Evolutionary conservation across 1,140 invertebrate species (phyloP), one percentile per base, ranked within the genome.

Genomic region (Drosophila aff.): DNA sequence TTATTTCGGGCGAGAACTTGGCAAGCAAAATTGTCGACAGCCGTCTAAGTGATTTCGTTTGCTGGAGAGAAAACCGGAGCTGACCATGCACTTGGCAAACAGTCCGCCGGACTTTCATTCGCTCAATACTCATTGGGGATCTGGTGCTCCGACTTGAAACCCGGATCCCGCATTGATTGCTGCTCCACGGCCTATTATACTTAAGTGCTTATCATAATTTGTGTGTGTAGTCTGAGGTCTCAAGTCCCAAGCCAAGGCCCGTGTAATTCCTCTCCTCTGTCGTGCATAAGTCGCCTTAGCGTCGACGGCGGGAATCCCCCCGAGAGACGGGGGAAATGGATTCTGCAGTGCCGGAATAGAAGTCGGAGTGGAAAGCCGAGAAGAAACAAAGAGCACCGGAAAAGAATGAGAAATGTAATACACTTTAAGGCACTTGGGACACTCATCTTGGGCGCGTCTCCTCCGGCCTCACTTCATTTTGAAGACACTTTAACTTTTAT

Each of bases 181-280:
- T 66, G 76, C 69, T 76, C 63, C 55, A 78, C 75, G 59, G 77
- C 74, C 84, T 87, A 84, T 89, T 79, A 84, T 87, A 49, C 78
- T 81, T 75, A 89, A 81, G 81, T 84, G 81, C 84, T 87, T 89
- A 89, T 87, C 85, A 87, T 87, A 87, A 87, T 89, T 87, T 90
- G 77, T 72, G 75, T 71, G 11, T 52, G 26, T 50, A 16, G 46
- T 65, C 53, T 40, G 49, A 44, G 23, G 31, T 26, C 18, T 15
- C 44, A 13, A 31, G 15, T 15, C 46, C 23, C 61, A 13, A 21
- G 28, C 40, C 40, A 15, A 31, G 26, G 57, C 57, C 40, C 43
- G 40, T 71, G 33, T 73, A 59, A 71, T 59, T 53, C 74, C 40
- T 57, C 58, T 38, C 40, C 52, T 31, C 31, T 47, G 36, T 18